Conservation (phyloP, 2,113 vertebrate genomes). For the Ammodytes dubius region DNA sequence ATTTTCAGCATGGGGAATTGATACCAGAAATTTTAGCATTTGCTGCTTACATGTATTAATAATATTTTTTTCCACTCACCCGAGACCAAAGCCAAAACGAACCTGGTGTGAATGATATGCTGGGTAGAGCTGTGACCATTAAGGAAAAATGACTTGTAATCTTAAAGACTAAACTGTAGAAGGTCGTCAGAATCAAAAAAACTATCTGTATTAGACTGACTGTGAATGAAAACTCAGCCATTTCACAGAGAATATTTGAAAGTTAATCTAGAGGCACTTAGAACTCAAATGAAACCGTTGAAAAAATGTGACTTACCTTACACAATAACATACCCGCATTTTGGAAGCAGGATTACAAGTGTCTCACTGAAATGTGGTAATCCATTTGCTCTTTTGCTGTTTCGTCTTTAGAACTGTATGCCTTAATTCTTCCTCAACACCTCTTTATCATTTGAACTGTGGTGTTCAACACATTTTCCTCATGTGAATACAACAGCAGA, state of each 20-base stretch:
- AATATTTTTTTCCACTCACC: neutral
- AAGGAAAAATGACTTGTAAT: neutral
- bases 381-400: neutral
- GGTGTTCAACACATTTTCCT: neutral
- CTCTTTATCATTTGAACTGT: neutral
- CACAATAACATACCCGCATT: neutral
- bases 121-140: neutral
- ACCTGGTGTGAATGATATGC: neutral
- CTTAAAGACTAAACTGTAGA: neutral
- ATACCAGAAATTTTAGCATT: neutral
- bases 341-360: neutral
- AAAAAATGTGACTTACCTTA: neutral
- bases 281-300: no score
- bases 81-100: neutral
- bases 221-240: neutral
- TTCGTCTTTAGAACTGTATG: neutral
- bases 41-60: no score
- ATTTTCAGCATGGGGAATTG: constrained; percentile 1
- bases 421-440: neutral
- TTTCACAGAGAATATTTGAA: neutral
- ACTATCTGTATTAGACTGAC: neutral
- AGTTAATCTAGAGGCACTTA: neutral
- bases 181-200: neutral
- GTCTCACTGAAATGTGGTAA: neutral
- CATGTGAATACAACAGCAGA: neutral